Percentiles rank a stretch among this genome's conserved stretches.
Evolutionary conservation across 2,888 invertebrate genomes (phyloP).

Genomic region (Zaprionus bogoriensis): DNA sequence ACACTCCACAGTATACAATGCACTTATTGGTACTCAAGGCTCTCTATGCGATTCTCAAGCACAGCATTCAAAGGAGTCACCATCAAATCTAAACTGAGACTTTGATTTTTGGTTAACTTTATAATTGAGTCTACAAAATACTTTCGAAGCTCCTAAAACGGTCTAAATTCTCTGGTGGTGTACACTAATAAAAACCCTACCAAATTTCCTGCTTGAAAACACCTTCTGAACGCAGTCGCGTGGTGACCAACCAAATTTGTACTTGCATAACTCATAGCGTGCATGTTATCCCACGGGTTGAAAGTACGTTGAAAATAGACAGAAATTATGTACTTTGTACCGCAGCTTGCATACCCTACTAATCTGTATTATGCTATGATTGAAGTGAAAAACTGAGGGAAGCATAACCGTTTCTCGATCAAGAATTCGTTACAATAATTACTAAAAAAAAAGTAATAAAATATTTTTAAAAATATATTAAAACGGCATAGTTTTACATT

Average conservation of each 20-base stretch:
- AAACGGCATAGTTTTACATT: too few species aligned
- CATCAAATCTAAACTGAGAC: neutral
- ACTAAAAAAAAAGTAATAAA: too few species aligned
- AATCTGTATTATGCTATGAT: too few species aligned
- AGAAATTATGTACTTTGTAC: neutral
- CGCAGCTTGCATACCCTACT: neutral
- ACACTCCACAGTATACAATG: too few species aligned
- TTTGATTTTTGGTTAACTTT: too few species aligned
- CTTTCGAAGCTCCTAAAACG: too few species aligned
- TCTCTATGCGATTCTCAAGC: neutral
- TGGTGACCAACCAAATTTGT: neutral
- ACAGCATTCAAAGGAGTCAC: neutral
- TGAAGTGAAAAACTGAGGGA: too few species aligned
- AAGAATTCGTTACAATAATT: too few species aligned
- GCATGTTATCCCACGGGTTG: neutral
- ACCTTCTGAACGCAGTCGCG: neutral
- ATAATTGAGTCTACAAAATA: too few species aligned
- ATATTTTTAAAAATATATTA: too few species aligned
- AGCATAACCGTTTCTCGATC: too few species aligned
- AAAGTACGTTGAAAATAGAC: neutral
- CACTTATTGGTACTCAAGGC: neutral
- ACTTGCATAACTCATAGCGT: neutral
- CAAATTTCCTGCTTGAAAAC: neutral
- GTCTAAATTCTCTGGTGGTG: neutral
- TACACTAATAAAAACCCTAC: neutral